These are phyloP conservation scores for Apotomis capreana DNA, from an alignment of 2,888 invertebrate genomes.

Conservation along the genomic window DNA sequence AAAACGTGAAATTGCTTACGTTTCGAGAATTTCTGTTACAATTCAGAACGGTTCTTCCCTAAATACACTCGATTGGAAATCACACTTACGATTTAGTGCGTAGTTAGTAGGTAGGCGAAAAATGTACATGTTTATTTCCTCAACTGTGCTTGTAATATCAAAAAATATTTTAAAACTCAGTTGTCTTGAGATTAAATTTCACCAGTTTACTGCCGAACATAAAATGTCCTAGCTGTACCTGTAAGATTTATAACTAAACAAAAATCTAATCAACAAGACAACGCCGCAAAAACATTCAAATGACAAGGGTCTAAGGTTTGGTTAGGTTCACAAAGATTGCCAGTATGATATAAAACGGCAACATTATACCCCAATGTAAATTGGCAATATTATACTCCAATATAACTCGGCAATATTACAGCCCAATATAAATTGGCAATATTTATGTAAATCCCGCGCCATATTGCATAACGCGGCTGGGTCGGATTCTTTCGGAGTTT, in stretches of 20 bases:
- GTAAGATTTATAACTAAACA: background rate
- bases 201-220: no score
- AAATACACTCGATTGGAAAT: no score
- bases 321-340: constrained; percentile 2
- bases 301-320: constrained; percentile 18
- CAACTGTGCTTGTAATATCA: no score
- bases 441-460: constrained; percentile 41
- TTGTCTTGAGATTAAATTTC: no score
- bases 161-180: no score
- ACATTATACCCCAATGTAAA: constrained; percentile 13
- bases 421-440: constrained; percentile 50
- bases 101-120: no score
- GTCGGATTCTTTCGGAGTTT: constrained; percentile 39
- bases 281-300: constrained; percentile 10
- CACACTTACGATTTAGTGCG: no score
- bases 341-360: background rate
- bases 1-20: background rate
- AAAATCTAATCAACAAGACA: background rate
- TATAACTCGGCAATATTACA: constrained; percentile 50
- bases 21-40: background rate
- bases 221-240: no score
- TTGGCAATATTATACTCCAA: constrained; percentile 44
- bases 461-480: constrained; percentile 39
- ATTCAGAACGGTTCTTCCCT: background rate
- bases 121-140: no score